Conservation (phyloP, 2,797 vertebrate genomes). For the Simalia tracyae region DNA sequence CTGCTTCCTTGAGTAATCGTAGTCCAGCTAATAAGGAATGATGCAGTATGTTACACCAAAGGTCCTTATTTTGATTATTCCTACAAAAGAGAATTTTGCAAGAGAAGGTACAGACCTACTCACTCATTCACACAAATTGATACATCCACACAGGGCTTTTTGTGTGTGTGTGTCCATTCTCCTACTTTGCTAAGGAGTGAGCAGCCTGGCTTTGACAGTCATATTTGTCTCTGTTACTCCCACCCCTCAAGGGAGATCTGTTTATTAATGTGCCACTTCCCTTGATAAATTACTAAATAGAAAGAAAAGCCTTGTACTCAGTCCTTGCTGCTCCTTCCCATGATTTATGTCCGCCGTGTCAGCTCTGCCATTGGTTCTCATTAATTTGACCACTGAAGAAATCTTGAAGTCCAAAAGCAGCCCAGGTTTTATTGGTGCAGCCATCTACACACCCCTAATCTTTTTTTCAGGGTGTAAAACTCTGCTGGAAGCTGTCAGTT, state of each 20-base stretch:
- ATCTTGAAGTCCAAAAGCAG: slow-evolving; percentile 48
- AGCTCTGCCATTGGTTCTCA: slow-evolving; percentile 60
- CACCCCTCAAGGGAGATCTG: slow-evolving; percentile 86
- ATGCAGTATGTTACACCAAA: neutral
- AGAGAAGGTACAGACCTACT: slow-evolving; percentile 36
- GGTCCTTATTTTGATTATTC: slow-evolving; percentile 36
- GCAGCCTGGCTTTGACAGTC: slow-evolving; percentile 78
- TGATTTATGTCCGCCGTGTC: slow-evolving; percentile 77
- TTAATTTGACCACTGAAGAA: slow-evolving; percentile 69
- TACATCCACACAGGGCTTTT: slow-evolving; percentile 25
- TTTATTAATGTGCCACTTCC: slow-evolving; percentile 89
- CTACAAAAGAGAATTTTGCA: slow-evolving; percentile 50
- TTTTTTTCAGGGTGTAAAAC: slow-evolving; percentile 30
- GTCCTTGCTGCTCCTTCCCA: slow-evolving; percentile 71
- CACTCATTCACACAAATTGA: neutral
- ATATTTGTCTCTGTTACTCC: slow-evolving; percentile 84
- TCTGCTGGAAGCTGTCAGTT: slow-evolving; percentile 62
- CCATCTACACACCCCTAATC: neutral
- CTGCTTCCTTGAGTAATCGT: slow-evolving; percentile 10
- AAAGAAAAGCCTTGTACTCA: slow-evolving; percentile 85
- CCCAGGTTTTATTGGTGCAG: slow-evolving; percentile 44
- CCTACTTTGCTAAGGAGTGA: slow-evolving; percentile 70
- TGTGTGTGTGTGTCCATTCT: slow-evolving; percentile 68
- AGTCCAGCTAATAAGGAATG: slow-evolving; percentile 32
- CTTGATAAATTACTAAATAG: slow-evolving; percentile 88